Conservation (phyloP, 1,140 invertebrate genomes). For the Eumaeus atala region DNA sequence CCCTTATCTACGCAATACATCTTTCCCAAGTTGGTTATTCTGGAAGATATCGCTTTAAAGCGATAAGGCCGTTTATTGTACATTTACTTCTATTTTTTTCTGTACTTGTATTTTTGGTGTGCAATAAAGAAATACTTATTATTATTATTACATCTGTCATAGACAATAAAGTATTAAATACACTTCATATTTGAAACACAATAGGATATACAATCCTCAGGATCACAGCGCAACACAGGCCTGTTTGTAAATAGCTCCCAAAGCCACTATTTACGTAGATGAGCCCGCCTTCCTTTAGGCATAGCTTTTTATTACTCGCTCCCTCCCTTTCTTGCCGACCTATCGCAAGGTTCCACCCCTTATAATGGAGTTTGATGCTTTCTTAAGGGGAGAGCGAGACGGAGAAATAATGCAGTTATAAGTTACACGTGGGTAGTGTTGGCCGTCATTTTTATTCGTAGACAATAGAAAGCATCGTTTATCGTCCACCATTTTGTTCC, state of each 20-base stretch:
- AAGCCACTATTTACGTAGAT: conserved; percentile 15
- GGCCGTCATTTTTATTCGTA: background rate
- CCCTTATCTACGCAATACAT: no score
- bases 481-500: conserved; percentile 17
- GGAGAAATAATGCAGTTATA: conserved; percentile 36
- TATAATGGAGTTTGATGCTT: conserved; percentile 22
- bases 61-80: no score
- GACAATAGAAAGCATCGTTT: background rate
- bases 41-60: no score
- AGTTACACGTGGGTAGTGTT: conserved; percentile 14
- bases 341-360: conserved; percentile 42
- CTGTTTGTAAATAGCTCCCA: conserved; percentile 1
- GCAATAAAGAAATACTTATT: no score
- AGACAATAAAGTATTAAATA: no score
- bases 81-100: no score
- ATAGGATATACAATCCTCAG: conserved; percentile 3
- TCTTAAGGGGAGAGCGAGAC: conserved; percentile 40
- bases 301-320: conserved; percentile 48
- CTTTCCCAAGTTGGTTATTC: no score
- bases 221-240: background rate
- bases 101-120: no score
- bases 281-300: conserved; percentile 38
- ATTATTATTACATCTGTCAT: no score
- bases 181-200: no score
- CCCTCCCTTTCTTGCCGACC: conserved; percentile 26